phyloP scores from a whole-genome alignment of 2,113 vertebrate species.

The Campylomormyrus numenius region DNA sequence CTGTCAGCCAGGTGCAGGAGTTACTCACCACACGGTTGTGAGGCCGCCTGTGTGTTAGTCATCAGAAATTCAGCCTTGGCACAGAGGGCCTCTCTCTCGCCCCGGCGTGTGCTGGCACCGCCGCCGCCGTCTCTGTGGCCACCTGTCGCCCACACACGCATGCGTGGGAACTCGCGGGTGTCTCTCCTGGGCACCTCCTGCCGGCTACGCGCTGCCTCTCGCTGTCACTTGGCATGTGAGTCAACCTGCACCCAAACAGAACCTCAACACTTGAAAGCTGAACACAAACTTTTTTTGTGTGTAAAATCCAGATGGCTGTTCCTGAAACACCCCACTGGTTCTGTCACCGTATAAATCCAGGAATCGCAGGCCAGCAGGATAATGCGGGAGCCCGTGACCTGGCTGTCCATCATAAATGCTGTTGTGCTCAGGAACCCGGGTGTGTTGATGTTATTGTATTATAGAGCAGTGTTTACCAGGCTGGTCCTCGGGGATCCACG shows the following conservation, averaged over 20 bases:
- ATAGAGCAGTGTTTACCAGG: neutral
- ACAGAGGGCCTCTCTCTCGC: neutral
- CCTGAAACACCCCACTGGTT: neutral
- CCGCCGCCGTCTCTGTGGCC: neutral
- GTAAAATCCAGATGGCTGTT: neutral
- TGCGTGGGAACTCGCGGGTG: neutral
- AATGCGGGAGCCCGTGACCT: neutral
- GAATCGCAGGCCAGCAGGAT: neutral
- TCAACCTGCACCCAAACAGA: neutral
- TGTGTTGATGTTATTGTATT: neutral
- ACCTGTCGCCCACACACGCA: neutral
- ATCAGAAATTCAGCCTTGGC: neutral
- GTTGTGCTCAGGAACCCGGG: neutral
- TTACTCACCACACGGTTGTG: constrained; percentile 21
- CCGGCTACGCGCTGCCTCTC: neutral
- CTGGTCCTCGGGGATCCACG: no score
- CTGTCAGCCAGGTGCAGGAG: constrained; percentile 24
- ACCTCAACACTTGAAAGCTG: neutral
- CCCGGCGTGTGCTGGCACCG: neutral
- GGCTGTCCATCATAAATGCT: neutral
- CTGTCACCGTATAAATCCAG: neutral
- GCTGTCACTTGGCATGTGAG: neutral
- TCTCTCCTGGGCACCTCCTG: neutral
- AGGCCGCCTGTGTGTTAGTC: constrained; percentile 9
- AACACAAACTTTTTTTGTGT: neutral